A percentile compares a stretch with the other conserved stretches of the same genome.
These are phyloP conservation scores for Rhinichthys klamathensis DNA, from an alignment of 2,113 vertebrate genomes.

Conservation along the genomic window DNA sequence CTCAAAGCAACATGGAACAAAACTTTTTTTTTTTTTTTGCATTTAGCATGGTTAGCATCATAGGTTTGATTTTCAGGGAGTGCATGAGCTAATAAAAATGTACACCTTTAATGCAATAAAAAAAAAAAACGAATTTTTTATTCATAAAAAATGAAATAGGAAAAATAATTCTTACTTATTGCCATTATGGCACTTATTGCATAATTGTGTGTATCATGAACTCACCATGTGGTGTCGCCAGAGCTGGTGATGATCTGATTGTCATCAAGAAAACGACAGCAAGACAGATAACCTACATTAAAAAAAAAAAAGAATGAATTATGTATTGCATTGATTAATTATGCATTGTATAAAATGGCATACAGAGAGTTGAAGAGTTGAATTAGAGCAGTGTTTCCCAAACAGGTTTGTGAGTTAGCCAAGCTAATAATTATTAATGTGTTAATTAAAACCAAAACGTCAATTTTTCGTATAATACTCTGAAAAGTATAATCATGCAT, in stretches of 20 bases:
- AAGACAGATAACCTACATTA: conserved; percentile 91
- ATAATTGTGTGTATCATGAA: not conserved
- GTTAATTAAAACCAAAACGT: not conserved
- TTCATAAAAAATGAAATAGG: not conserved
- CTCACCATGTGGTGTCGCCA: conserved; percentile 96
- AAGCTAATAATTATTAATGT: not conserved
- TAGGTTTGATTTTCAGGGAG: not conserved
- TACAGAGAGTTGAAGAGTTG: not conserved
- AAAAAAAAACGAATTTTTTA: too few species aligned
- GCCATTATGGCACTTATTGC: not conserved
- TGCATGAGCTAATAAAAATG: not conserved
- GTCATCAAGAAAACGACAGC: conserved; percentile 95
- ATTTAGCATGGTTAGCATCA: not conserved
- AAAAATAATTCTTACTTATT: not conserved
- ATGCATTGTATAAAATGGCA: not conserved
- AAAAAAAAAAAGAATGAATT: not conserved
- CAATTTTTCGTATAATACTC: too few species aligned
- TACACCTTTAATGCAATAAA: not conserved
- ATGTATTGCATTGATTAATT: not conserved
- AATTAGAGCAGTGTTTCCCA: not conserved
- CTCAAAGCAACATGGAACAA: not conserved
- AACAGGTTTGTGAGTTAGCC: not conserved
- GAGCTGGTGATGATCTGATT: conserved; percentile 97
- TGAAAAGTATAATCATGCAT: too few species aligned
- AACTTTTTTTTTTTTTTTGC: not conserved